A percentile compares a stretch with the other conserved stretches of the same genome.
Conservation (phyloP, 1,140 invertebrate genomes). For the Tribolium castaneum region DNA sequence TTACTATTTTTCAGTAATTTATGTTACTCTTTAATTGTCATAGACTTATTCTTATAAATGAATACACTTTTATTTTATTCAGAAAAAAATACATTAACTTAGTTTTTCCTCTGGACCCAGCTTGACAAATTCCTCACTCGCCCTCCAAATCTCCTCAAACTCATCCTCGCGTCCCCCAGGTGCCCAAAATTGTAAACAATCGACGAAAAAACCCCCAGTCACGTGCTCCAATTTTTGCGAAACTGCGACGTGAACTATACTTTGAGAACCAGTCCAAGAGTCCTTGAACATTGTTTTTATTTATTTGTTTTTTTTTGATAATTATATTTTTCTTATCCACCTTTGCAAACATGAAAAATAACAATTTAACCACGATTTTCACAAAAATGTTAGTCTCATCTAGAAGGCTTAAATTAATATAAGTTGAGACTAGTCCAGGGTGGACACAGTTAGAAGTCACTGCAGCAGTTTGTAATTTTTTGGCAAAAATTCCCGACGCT, state of each 20-base stretch:
- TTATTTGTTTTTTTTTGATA: too few species aligned
- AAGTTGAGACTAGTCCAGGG: neutral
- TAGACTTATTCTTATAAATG: too few species aligned
- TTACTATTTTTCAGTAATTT: too few species aligned
- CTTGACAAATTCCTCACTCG: neutral
- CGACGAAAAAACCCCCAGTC: neutral
- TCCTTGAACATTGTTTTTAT: neutral
- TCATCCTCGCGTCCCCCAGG: neutral
- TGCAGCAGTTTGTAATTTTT: slow-evolving; percentile 56
- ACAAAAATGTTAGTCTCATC: neutral
- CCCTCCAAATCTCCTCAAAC: neutral
- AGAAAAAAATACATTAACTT: too few species aligned
- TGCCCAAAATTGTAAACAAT: neutral
- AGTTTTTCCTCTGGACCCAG: neutral
- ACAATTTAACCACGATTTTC: neutral
- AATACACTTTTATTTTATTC: too few species aligned
- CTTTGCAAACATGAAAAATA: neutral
- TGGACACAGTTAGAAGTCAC: slow-evolving; percentile 55
- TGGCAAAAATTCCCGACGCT: slow-evolving; percentile 65
- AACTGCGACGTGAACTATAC: neutral
- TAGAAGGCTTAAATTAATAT: neutral
- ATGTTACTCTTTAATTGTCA: too few species aligned
- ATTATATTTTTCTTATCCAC: neutral
- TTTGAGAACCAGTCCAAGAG: neutral
- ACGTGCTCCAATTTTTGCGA: neutral